phyloP scores from a whole-genome alignment of 1,140 invertebrate genomes.

The Monochamus saltuarius region DNA sequence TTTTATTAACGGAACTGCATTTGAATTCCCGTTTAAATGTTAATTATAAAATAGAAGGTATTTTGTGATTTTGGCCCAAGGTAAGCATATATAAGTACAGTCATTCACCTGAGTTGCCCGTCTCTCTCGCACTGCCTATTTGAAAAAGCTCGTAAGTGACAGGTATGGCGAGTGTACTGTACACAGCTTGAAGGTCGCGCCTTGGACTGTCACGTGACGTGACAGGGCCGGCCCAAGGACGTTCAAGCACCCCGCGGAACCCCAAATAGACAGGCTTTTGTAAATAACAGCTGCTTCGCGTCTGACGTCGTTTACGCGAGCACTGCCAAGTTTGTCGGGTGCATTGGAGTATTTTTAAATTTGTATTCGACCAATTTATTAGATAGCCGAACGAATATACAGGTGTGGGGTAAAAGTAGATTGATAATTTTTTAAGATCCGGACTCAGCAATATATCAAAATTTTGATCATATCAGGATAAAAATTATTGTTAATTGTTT shows the following conservation, averaged over 20 bases:
- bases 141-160: slow-evolving; percentile 16
- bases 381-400: no score
- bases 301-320: not conserved
- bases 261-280: not conserved
- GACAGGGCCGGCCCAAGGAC: slow-evolving; percentile 26
- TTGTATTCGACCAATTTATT: no score
- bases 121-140: slow-evolving; percentile 15
- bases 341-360: no score
- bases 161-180: slow-evolving; percentile 31
- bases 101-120: slow-evolving; percentile 29
- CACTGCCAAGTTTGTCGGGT: no score
- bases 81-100: slow-evolving; percentile 36
- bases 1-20: not conserved
- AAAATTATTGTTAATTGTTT: no score
- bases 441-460: no score
- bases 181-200: slow-evolving; percentile 33
- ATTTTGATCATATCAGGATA: no score
- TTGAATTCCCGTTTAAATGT: slow-evolving; percentile 24
- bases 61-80: slow-evolving; percentile 39
- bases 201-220: slow-evolving; percentile 33
- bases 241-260: slow-evolving; percentile 16
- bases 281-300: not conserved
- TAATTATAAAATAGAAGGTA: slow-evolving; percentile 28
- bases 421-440: no score
- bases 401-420: no score